Evolutionary conservation across 2,113 vertebrate species (phyloP).

Genomic region (Brachypodius melanocephalos): DNA sequence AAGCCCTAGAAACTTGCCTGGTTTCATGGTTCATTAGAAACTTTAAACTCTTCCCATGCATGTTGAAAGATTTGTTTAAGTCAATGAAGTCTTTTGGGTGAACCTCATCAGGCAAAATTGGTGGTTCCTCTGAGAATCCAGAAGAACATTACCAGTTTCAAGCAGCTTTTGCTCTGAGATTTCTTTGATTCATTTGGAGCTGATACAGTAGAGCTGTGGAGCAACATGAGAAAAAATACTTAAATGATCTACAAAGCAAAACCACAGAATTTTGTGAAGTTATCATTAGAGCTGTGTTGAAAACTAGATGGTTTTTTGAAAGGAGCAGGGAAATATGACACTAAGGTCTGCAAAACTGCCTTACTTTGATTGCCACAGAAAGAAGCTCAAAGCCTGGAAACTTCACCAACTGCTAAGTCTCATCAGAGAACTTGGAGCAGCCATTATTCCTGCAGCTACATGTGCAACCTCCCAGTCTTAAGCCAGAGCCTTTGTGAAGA

Average conservation of each 20-base stretch:
- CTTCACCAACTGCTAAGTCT: background rate
- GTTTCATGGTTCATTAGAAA: slow-evolving; percentile 44
- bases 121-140: slow-evolving; percentile 33
- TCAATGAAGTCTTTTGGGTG: background rate
- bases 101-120: slow-evolving; percentile 41
- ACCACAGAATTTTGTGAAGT: slow-evolving; percentile 37
- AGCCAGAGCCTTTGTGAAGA: background rate
- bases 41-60: slow-evolving; percentile 29
- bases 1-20: slow-evolving; percentile 20
- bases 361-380: background rate
- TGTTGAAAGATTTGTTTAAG: slow-evolving; percentile 46
- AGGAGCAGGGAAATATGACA: background rate
- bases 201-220: slow-evolving; percentile 22
- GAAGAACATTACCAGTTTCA: slow-evolving; percentile 4
- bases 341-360: background rate
- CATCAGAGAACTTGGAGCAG: background rate
- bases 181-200: slow-evolving; percentile 41
- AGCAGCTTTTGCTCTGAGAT: slow-evolving; percentile 21
- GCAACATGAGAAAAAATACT: slow-evolving; percentile 32
- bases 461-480: background rate
- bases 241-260: slow-evolving; percentile 48
- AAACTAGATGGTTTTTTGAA: slow-evolving; percentile 30
- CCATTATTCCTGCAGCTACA: background rate
- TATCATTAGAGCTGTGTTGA: slow-evolving; percentile 54
- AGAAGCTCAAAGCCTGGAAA: background rate